Evolutionary conservation across 2,888 invertebrate species (phyloP).

Genomic region (Synergus gifuensis): DNA sequence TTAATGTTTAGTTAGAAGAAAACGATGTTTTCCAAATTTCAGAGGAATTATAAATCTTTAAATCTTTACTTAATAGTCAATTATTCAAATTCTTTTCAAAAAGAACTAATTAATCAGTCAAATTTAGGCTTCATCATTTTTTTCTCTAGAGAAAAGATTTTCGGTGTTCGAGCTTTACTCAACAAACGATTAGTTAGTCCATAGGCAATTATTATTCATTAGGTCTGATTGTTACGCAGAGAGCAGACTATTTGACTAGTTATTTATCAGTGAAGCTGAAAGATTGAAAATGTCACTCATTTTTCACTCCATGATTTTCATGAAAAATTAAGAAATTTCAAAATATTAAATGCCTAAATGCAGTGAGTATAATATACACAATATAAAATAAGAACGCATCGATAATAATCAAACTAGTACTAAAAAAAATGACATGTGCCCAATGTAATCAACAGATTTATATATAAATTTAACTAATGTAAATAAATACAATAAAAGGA

Average conservation of each 20-base stretch:
- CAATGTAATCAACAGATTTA: no score
- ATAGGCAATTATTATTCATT: constrained; percentile 26
- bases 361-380: background rate
- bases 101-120: background rate
- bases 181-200: constrained; percentile 26
- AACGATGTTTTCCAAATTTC: no score
- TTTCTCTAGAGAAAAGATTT: background rate
- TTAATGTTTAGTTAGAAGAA: no score
- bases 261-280: constrained; percentile 5
- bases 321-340: background rate
- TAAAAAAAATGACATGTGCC: no score
- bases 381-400: background rate
- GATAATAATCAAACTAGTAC: background rate
- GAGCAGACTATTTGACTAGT: constrained; percentile 1
- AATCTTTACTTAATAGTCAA: no score
- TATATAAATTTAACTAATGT: background rate
- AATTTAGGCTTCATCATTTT: constrained; percentile 7
- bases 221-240: constrained; percentile 1
- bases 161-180: background rate
- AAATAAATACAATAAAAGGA: background rate
- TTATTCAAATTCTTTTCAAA: background rate
- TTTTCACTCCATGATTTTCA: background rate
- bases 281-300: background rate
- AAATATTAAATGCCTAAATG: background rate
- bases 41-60: no score